Evolutionary conservation across 2,888 invertebrate genomes (phyloP), one percentile per base, ranked within the genome.

Genomic region (Tricholauxania praeusta): DNA sequence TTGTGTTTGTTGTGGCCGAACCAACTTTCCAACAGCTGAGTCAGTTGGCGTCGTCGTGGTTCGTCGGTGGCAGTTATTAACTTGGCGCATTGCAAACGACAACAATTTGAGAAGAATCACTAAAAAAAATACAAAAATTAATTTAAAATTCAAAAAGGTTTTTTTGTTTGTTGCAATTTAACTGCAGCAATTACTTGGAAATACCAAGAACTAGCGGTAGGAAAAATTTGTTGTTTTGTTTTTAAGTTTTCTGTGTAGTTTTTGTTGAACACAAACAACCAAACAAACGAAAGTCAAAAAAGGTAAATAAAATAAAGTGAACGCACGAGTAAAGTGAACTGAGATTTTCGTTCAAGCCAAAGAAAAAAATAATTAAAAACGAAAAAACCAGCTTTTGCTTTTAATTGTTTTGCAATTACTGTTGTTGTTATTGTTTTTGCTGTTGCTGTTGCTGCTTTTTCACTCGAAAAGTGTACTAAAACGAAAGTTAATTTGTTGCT

Each of bases 21-120:
- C 76, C 75, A 71, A 53, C 28, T 48, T 55, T 32, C 32, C 22
- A 60, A 32, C 72, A 55, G 28, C 63, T 65, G 67, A 70, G 71
- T 28, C 63, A 60, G 51, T 53, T 39, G 39, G 6, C 72, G 22
- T 64, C 55, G 55, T 64, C 49, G 55, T 19, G 62, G 52, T 64
- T 52, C 68, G 62, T 55, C 75, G 72, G 75, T 78, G 77, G 76
- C 81, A 83, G 84, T 83, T 80, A 79, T 69, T 76, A 78, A 79
- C 81, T 80, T 76, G 80, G 78, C 80, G 82, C 79, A 81, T 79
- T 79, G 79, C 80, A 78, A 80, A 78, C 71, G 75, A 79, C 83
- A 83, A 77, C 82, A 79, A 77, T 51, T 49, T 49, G 22, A 17
- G 32, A 63, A 47, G 6, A 62, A 17, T 32, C 47, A 62, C 19